Conservation (phyloP, 1,140 invertebrate species). For the Bombus confusus region DNA sequence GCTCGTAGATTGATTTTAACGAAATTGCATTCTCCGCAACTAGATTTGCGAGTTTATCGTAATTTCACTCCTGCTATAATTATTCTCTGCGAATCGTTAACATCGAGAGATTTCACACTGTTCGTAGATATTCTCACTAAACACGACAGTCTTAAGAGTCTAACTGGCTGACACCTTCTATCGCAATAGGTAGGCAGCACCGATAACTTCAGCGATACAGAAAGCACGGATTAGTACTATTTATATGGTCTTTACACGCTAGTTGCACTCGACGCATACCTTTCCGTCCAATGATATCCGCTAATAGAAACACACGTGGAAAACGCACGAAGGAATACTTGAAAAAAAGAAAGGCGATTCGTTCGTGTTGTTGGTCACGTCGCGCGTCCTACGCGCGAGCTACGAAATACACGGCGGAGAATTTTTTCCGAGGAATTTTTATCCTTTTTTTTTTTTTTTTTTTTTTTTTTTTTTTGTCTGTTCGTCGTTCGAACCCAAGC, state of each 20-base stretch:
- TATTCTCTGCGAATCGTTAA: background rate
- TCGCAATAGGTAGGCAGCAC: background rate
- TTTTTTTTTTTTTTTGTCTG: rapidly evolving
- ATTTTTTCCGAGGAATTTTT: background rate
- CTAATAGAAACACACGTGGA: background rate
- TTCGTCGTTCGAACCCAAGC: background rate
- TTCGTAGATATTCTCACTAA: background rate
- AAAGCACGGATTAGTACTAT: background rate
- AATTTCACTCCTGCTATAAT: background rate
- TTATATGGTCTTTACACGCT: conserved; percentile 11
- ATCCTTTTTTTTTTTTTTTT: rapidly evolving
- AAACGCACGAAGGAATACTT: background rate
- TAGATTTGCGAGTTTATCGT: background rate
- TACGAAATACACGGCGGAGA: background rate
- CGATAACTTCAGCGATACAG: background rate
- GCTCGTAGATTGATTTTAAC: too few species aligned
- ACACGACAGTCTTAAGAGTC: background rate
- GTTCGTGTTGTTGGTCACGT: background rate
- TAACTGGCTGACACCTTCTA: background rate
- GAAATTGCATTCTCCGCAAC: too few species aligned
- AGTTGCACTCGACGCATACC: background rate
- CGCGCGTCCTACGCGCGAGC: background rate
- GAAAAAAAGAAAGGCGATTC: background rate
- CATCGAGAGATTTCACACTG: background rate
- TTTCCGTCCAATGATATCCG: conserved; percentile 2